Evolutionary conservation across 2,113 vertebrate species (phyloP).

Genomic region (Plecotus auritus): DNA sequence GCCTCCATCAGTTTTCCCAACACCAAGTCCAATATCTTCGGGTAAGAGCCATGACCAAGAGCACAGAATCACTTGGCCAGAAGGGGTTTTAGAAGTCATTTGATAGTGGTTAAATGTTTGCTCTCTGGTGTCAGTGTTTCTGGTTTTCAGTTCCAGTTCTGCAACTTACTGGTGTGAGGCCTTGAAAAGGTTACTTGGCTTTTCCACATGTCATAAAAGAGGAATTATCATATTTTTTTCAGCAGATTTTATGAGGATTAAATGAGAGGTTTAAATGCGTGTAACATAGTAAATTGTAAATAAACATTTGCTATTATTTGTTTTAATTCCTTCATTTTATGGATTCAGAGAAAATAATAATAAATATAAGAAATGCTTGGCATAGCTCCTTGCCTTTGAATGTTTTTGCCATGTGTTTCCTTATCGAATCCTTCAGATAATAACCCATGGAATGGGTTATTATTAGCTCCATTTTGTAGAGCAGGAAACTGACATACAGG

Average conservation of each 20-base stretch:
- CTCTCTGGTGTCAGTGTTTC: background rate
- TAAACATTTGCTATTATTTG: slow-evolving; percentile 17
- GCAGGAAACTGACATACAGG: background rate
- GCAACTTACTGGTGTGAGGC: background rate
- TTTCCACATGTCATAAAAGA: background rate
- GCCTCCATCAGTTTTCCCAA: background rate
- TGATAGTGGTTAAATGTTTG: background rate
- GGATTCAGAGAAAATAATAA: slow-evolving; percentile 13
- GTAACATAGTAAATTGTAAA: background rate
- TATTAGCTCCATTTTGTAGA: background rate
- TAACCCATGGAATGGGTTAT: background rate
- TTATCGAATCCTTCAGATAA: background rate
- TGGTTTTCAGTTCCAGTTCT: background rate
- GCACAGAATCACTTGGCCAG: background rate
- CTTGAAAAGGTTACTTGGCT: background rate
- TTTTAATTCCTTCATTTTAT: slow-evolving; percentile 10
- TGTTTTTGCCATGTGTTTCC: background rate
- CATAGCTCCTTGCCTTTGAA: background rate
- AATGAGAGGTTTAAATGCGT: background rate
- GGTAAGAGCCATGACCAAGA: background rate
- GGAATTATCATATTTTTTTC: background rate
- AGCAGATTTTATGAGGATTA: background rate
- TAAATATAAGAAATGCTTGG: background rate
- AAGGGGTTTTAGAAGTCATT: background rate
- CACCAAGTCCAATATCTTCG: background rate